phyloP scores from a whole-genome alignment of 2,888 invertebrate species.

The Lepidocyrtinus sp. region DNA sequence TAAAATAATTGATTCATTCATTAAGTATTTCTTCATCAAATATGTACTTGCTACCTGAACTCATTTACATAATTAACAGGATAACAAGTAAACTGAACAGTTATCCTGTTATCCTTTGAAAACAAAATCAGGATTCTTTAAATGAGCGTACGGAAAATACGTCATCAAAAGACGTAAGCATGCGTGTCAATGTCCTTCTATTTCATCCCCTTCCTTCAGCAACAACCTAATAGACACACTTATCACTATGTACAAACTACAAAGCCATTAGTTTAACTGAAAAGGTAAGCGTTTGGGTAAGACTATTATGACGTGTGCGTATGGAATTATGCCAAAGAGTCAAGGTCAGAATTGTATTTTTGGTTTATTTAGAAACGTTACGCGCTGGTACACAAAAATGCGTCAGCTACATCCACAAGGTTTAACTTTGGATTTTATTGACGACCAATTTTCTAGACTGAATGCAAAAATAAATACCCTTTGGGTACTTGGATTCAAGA shows the following conservation, averaged over 20 bases:
- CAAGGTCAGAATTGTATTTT: conserved; percentile 35
- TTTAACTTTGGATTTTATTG: too few relatives aligned
- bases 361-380: conserved; percentile 20
- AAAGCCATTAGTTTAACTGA: neutral
- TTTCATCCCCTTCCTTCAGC: too few relatives aligned
- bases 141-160: conserved; percentile 8
- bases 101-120: too few relatives aligned
- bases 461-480: neutral
- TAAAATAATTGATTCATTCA: too few relatives aligned
- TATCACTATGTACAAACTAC: neutral
- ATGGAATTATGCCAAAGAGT: conserved; percentile 15
- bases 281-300: neutral
- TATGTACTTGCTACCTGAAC: too few relatives aligned
- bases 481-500: too few relatives aligned
- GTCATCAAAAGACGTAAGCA: neutral
- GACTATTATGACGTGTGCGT: too few relatives aligned
- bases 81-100: too few relatives aligned
- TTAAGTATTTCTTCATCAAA: too few relatives aligned
- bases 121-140: too few relatives aligned
- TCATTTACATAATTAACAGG: too few relatives aligned
- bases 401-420: conserved; percentile 21
- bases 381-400: conserved; percentile 21
- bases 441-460: too few relatives aligned
- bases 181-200: neutral
- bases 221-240: neutral